Base-by-base conservation (phyloP, 1,140 invertebrate genomes). In the Helicoverpa zea region DNA sequence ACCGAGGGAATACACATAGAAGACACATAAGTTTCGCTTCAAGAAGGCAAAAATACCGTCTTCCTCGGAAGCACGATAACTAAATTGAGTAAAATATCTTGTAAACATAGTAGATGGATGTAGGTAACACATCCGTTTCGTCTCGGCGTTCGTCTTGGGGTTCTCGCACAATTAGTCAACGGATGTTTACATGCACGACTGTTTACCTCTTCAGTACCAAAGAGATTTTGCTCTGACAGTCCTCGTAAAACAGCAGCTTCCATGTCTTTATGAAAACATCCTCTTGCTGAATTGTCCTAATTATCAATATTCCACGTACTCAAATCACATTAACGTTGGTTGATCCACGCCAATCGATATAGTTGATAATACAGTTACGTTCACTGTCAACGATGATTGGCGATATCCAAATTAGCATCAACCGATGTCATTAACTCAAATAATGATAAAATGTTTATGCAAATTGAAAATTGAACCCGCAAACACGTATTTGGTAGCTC, bases 161-260 rank as follows among this genome's bases (percentile, higher is more conserved):
- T 80, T 82, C 82, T 64, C 70, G 83, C 74, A 81, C 86, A 88
- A 90, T 90, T 89, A 91, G 86, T 87, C 81, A 84, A 87, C 87
- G 89, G 89, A 90, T 90, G 88, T 91, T 91, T 90, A 82, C 85
- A 64, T 83, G 78, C 80, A 80, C 78, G 81, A 83, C n/a, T 79
- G 81, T 85, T 83, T 81, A 83, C 74, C 68, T 77, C 63, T 51
- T 52, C 52, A 54, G 29, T 47, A 47, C 74, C 16, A 52, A 64
- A 77, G 74, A 23, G 61, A 64, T 77, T 64, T 47, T 29, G 58
- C 58, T n/a, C 29, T 13, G 29, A 64, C 16, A 61, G 18, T 61
- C 18, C 23, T 43, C 5, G 30, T 43, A n/a, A 30, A 13, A 61
- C 58, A 29, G 11, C 29, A 23, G 56, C 56, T 58, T 58, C 56